These are phyloP conservation scores for Lissocephala sabroskyi DNA, from an alignment of 2,888 invertebrate species.

Conservation along the genomic window DNA sequence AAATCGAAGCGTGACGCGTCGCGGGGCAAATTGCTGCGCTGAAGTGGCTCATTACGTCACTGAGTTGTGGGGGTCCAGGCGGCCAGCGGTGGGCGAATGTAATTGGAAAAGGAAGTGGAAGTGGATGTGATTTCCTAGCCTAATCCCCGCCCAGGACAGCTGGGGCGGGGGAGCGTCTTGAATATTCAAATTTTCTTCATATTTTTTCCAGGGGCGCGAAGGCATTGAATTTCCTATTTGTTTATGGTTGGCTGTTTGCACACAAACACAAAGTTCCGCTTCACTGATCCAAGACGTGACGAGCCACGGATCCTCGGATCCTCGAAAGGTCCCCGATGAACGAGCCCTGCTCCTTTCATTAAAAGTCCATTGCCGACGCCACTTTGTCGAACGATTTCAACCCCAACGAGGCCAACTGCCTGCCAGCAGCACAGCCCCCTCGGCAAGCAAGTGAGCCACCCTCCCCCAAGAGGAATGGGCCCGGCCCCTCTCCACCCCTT, in stretches of 20 bases:
- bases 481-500: constrained; percentile 35
- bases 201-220: constrained; percentile 4
- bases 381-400: not conserved
- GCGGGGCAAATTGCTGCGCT: constrained; percentile 48
- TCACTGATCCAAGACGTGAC: no score
- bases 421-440: not conserved
- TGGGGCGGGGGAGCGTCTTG: no score
- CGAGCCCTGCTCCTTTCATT: no score
- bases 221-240: constrained; percentile 3
- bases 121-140: not conserved
- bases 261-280: no score
- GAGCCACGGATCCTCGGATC: no score
- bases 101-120: constrained; percentile 41
- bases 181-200: constrained; percentile 26
- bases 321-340: no score
- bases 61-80: constrained; percentile 55
- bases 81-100: constrained; percentile 19
- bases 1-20: constrained; percentile 61
- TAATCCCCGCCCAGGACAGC: no score
- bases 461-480: not conserved
- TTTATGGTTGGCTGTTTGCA: no score
- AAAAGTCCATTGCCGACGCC: constrained; percentile 36
- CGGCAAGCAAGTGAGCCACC: not conserved
- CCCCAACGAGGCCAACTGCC: not conserved
- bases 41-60: constrained; percentile 64